A percentile compares a stretch with the other conserved stretches of the same genome.
phyloP scores from a whole-genome alignment of 2,113 vertebrate species.

The Laticauda laticaudata region DNA sequence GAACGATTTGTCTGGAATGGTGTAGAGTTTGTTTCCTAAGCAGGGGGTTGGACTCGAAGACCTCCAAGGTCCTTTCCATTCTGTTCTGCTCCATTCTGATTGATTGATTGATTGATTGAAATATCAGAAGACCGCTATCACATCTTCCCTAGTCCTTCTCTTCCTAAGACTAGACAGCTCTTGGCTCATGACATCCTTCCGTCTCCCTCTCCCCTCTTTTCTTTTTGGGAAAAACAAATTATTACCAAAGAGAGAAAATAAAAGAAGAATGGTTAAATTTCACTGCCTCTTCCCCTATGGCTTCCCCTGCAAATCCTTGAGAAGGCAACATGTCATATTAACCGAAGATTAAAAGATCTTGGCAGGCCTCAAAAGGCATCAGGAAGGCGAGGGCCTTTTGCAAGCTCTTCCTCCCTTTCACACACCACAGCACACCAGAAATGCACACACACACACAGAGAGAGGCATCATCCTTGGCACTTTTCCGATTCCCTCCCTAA shows the following conservation, averaged over 20 bases:
- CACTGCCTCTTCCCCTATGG: accelerated
- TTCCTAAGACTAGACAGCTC: not conserved
- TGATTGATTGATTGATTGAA: too few species aligned
- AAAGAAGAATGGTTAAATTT: not conserved
- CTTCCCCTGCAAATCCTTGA: not conserved
- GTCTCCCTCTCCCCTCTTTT: not conserved
- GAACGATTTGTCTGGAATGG: too few species aligned
- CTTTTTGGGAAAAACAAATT: not conserved
- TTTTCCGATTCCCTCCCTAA: not conserved
- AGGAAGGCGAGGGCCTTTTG: not conserved
- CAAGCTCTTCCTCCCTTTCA: not conserved
- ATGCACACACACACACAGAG: not conserved
- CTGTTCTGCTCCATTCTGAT: too few species aligned
- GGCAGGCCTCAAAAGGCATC: not conserved
- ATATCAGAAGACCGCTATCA: too few species aligned
- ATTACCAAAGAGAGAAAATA: not conserved
- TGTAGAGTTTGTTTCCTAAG: too few species aligned
- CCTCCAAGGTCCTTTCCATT: too few species aligned
- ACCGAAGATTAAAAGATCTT: not conserved
- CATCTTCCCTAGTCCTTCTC: too few species aligned
- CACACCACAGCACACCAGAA: not conserved
- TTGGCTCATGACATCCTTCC: not conserved
- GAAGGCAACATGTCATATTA: too few species aligned
- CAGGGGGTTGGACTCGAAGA: too few species aligned
- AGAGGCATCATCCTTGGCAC: not conserved